Conservation (phyloP, 2,888 invertebrate species). For the Abrostola triplasia region DNA sequence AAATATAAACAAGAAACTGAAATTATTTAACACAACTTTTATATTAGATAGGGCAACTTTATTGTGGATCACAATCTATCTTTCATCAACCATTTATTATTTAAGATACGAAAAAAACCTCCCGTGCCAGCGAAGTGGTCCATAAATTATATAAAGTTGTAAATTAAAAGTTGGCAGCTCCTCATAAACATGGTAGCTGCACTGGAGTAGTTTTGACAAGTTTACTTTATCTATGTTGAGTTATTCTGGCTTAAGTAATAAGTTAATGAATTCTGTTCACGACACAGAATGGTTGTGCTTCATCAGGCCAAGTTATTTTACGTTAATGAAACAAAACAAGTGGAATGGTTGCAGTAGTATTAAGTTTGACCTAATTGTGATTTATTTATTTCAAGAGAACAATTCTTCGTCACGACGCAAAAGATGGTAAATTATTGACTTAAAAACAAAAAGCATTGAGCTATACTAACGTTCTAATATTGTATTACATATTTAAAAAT, state of each 20-base stretch:
- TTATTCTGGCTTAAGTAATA: conserved; percentile 25
- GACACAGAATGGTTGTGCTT: conserved; percentile 12
- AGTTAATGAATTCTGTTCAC: conserved; percentile 37
- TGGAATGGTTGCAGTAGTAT: conserved; percentile 10
- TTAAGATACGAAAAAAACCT: conserved; percentile 35
- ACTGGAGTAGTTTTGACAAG: conserved; percentile 44
- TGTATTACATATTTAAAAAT: too few relatives aligned
- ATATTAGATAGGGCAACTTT: conserved; percentile 20
- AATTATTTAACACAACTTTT: conserved; percentile 14
- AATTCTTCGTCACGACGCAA: conserved; percentile 37
- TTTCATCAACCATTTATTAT: conserved; percentile 42
- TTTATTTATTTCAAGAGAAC: conserved; percentile 18
- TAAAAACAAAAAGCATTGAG: too few relatives aligned
- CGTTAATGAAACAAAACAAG: conserved; percentile 19
- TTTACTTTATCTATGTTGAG: conserved; percentile 31
- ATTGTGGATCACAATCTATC: conserved; percentile 18
- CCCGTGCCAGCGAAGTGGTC: conserved; percentile 38
- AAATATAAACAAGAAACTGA: conserved; percentile 5
- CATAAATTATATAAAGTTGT: conserved; percentile 57
- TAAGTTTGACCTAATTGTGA: conserved; percentile 25
- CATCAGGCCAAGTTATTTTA: conserved; percentile 15
- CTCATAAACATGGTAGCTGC: conserved; percentile 44
- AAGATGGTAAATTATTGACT: conserved; percentile 5
- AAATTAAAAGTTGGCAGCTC: conserved; percentile 59
- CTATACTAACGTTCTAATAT: too few relatives aligned